phyloP scores from a whole-genome alignment of 2,888 invertebrate genomes.

The Tribolium freemani region DNA sequence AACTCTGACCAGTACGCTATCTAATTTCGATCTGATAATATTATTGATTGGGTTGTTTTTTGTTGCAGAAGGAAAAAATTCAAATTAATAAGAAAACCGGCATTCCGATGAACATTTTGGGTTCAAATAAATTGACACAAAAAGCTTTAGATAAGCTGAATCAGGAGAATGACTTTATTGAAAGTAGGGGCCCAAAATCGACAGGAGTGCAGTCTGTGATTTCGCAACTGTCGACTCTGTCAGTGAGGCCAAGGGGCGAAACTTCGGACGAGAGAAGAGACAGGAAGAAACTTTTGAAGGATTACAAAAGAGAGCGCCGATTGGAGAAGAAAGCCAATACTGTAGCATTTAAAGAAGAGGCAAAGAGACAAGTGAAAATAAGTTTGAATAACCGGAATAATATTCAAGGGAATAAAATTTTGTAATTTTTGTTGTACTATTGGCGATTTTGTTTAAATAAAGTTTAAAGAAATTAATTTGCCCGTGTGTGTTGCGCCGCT shows the following conservation, averaged over 20 bases:
- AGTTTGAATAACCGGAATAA: conserved; percentile 82
- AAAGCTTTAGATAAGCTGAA: conserved; percentile 79
- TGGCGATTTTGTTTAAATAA: not conserved
- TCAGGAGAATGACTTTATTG: conserved; percentile 64
- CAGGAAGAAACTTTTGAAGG: conserved; percentile 83
- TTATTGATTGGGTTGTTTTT: conserved; percentile 15
- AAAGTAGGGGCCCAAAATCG: conserved; percentile 71
- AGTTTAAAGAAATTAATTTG: not conserved
- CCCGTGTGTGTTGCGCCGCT: conserved; percentile 4
- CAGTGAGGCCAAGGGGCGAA: conserved; percentile 83
- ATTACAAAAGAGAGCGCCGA: conserved; percentile 83
- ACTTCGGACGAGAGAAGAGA: conserved; percentile 81
- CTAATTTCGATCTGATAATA: not conserved
- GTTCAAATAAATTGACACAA: conserved; percentile 76
- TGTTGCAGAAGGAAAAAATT: conserved; percentile 71
- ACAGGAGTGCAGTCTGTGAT: conserved; percentile 75
- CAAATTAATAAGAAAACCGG: conserved; percentile 81
- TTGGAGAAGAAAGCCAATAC: conserved; percentile 86
- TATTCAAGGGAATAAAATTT: conserved; percentile 79
- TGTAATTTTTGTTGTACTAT: conserved; percentile 61
- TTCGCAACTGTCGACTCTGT: conserved; percentile 79
- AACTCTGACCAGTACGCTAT: not conserved
- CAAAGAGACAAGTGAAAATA: conserved; percentile 84
- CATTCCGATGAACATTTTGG: conserved; percentile 78
- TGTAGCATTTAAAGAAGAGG: conserved; percentile 88